Conservation (phyloP, 2,888 invertebrate species). For the Odontothrips loti region DNA sequence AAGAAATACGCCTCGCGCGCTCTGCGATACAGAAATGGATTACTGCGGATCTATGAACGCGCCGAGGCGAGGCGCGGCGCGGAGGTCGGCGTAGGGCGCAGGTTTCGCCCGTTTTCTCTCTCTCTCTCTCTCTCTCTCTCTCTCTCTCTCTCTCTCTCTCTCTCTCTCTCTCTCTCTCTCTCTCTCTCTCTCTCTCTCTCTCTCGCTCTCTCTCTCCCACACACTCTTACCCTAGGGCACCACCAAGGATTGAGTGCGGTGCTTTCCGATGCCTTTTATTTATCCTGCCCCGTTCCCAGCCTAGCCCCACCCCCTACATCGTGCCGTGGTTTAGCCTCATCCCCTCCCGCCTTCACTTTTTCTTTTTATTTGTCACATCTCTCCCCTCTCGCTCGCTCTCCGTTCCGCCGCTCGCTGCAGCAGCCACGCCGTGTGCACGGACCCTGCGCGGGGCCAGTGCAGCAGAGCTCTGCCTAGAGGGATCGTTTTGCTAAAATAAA, state of each 20-base stretch:
- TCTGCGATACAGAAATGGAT: not conserved
- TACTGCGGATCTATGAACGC: constrained; percentile 1
- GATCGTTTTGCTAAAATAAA: constrained; percentile 11
- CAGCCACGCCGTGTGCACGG: not conserved
- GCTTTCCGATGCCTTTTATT: constrained; percentile 16
- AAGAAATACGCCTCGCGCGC: not conserved
- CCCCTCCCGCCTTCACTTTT: not conserved
- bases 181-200: too few relatives aligned
- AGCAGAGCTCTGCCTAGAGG: too few relatives aligned
- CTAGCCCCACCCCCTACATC: not conserved
- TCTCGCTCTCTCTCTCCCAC: too few relatives aligned
- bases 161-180: too few relatives aligned
- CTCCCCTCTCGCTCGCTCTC: not conserved
- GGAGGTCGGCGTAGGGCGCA: too few relatives aligned
- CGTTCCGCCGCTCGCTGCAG: not conserved
- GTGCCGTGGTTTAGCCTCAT: not conserved
- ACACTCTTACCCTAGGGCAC: not conserved
- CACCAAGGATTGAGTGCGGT: constrained; percentile 4
- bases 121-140: too few relatives aligned
- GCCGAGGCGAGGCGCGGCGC: too few relatives aligned
- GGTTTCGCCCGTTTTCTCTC: too few relatives aligned
- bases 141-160: too few relatives aligned
- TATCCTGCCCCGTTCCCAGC: not conserved
- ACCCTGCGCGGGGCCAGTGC: too few relatives aligned
- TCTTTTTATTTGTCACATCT: not conserved